phyloP scores from a whole-genome alignment of 2,113 vertebrate genomes.

The Saccopteryx leptura region DNA sequence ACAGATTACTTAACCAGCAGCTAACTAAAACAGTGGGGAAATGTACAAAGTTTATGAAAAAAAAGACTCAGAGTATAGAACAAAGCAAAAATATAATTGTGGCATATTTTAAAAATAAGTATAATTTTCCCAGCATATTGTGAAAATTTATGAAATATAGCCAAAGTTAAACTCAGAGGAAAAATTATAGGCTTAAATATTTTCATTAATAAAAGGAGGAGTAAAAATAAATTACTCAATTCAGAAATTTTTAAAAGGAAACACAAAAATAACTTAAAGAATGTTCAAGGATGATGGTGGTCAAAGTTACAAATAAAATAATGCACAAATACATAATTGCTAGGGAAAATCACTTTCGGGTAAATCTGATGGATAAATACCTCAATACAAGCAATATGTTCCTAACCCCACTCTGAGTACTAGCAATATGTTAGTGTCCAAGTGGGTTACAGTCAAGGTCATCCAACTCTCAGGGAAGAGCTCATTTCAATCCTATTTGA shows the following conservation, averaged over 20 bases:
- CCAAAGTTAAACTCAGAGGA: background rate
- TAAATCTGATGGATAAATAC: background rate
- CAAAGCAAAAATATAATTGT: background rate
- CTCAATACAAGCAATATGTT: background rate
- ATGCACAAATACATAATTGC: background rate
- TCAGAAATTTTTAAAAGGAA: background rate
- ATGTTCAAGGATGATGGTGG: background rate
- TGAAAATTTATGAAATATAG: background rate
- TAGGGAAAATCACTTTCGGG: accelerated
- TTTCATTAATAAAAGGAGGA: background rate
- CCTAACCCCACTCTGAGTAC: accelerated
- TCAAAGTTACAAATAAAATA: background rate
- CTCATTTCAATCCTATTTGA: background rate
- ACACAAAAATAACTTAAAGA: background rate
- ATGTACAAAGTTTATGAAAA: background rate
- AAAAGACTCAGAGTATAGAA: background rate
- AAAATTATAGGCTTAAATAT: background rate
- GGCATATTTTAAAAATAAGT: background rate
- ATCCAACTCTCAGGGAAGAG: background rate
- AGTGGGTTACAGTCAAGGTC: background rate
- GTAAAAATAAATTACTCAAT: background rate
- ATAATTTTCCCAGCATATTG: background rate
- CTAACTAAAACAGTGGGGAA: background rate
- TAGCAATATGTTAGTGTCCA: background rate
- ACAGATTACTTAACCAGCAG: background rate